These are phyloP conservation scores for Cercopithecus petaurista DNA, from an alignment of 2,797 vertebrate genomes.

Conservation along the genomic window DNA sequence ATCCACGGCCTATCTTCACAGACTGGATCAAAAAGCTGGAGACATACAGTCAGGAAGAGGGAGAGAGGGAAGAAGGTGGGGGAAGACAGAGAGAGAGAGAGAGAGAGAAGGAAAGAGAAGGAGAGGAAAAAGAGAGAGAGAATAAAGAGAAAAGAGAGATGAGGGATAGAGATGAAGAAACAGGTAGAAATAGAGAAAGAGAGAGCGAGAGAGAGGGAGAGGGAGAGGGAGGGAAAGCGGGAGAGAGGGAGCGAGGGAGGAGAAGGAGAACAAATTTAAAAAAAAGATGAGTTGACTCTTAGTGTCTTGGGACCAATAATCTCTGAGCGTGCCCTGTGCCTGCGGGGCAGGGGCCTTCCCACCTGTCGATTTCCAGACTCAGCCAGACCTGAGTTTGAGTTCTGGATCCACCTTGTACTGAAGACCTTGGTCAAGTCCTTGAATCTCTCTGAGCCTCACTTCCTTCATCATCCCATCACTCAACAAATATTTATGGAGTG, in stretches of 20 bases:
- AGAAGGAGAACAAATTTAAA: not conserved
- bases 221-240: too few species aligned
- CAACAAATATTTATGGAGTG: not conserved
- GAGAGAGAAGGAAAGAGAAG: not conserved
- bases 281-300: not conserved
- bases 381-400: not conserved
- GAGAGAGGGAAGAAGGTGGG: not conserved
- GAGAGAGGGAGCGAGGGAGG: not conserved
- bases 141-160: not conserved
- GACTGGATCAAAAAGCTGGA: slow-evolving; percentile 82
- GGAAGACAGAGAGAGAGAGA: not conserved
- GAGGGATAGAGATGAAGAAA: not conserved
- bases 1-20: slow-evolving; percentile 84
- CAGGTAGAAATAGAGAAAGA: slow-evolving; percentile 52
- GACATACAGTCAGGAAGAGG: not conserved
- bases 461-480: not conserved
- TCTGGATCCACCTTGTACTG: not conserved
- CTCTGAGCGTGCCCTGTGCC: not conserved
- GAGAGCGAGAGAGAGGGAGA: not conserved
- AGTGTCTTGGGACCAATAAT: not conserved
- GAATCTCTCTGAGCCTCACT: not conserved
- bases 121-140: not conserved
- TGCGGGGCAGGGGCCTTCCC: not conserved
- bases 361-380: not conserved
- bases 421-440: not conserved